Evolutionary conservation across 2,888 invertebrate genomes (phyloP), one percentile per base, ranked within the genome.

Genomic region (Agrochola lota): DNA sequence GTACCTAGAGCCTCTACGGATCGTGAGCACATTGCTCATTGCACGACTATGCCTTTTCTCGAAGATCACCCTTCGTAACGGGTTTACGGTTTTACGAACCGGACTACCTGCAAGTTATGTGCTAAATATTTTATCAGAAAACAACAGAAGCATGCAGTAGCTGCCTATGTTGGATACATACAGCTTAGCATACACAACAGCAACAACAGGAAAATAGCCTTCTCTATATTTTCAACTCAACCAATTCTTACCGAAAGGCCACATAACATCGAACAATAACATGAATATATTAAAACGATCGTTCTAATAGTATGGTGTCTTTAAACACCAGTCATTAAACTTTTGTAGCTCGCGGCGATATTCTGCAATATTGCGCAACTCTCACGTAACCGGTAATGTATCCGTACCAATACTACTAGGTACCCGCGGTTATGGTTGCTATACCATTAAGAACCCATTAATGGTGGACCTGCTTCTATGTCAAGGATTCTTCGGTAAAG

Each of bases 401-500:
- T 78, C 76, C 68, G 69, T n/a, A 68, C 76, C 68, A 62, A 69
- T 62, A 55, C 35, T 17, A 52, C 8, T 26, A n/a, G n/a, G n/a
- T n/a, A 30, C 15, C 17, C 55, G n/a, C 35, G 35, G 66, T 57
- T 81, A 87, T 77, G 67, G 66, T 66, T 59, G 60, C 43, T 35
- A 8, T 62, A 71, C 71, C 57, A 78, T 82, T 79, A 81, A 46
- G 70, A 40, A 66, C 40, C 67, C 43, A 60, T 49, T 64, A 52
- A 74, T 74, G 75, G 81, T 66, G 73, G 40, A 63, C 68, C 67
- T 72, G 74, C 43, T 81, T 76, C 68, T 79, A 78, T 84, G 80
- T 75, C 85, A 87, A 87, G 85, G 87, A 81, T 69, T 49, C 57
- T 63, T 74, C 9, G 57, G 26, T 23, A 59, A 72, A 43, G 62